Conservation (phyloP, 2,113 vertebrate genomes). For the Xenopus borealis region DNA sequence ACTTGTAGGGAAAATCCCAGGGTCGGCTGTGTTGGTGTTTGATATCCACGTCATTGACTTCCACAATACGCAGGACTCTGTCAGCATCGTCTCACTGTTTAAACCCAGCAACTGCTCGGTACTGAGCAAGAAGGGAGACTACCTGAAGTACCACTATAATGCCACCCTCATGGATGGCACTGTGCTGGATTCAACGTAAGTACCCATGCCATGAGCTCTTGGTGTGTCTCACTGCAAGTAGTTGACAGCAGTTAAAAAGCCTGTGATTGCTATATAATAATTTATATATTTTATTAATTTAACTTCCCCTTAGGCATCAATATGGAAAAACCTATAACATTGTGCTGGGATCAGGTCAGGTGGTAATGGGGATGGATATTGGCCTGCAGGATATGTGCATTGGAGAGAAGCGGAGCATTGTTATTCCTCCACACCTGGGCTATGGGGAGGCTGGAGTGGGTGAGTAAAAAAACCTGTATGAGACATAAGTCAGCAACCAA, state of each 20-base stretch:
- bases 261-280: too few relatives aligned
- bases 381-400: constrained; percentile 91
- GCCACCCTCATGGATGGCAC: constrained; percentile 91
- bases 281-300: background rate
- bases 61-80: constrained; percentile 86
- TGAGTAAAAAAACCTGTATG: constrained; percentile 61
- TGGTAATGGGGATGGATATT: constrained; percentile 92
- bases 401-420: constrained; percentile 79
- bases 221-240: too few relatives aligned
- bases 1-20: constrained; percentile 85
- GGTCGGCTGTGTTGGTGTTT: constrained; percentile 93
- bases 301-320: constrained; percentile 66
- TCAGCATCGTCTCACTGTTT: constrained; percentile 69
- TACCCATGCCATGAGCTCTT: constrained; percentile 13
- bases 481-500: background rate
- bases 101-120: constrained; percentile 77
- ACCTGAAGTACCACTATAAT: constrained; percentile 95
- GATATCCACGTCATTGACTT: constrained; percentile 92
- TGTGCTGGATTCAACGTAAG: constrained; percentile 91
- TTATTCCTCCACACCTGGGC: constrained; percentile 90
- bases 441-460: constrained; percentile 93
- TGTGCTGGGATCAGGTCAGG: constrained; percentile 87
- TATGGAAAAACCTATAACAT: constrained; percentile 94
- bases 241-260: too few relatives aligned
- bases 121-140: constrained; percentile 89